Evolutionary conservation across 1,140 invertebrate species (phyloP).

Genomic region (Copidosoma floridanum): DNA sequence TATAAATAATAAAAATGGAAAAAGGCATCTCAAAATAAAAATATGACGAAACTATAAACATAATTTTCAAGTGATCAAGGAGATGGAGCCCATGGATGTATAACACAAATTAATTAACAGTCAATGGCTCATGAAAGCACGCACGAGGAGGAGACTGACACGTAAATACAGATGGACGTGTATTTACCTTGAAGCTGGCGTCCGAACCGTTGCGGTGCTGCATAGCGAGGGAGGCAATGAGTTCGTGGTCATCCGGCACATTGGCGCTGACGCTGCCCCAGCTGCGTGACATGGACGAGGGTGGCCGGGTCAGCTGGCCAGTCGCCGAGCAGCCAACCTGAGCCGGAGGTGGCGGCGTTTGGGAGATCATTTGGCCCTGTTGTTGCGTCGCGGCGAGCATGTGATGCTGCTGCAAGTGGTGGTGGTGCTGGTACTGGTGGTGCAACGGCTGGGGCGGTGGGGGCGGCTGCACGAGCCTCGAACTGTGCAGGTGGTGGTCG

Average conservation of each 20-base stretch:
- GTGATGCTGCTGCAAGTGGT: conserved; percentile 33
- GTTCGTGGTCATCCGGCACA: conserved; percentile 59
- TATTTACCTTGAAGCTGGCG: conserved; percentile 78
- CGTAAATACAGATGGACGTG: no score
- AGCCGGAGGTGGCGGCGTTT: conserved; percentile 17
- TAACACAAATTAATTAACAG: no score
- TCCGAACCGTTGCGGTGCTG: conserved; percentile 77
- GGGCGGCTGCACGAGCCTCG: conserved; percentile 39
- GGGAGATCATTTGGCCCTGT: conserved; percentile 26
- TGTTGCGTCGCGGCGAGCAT: conserved; percentile 53
- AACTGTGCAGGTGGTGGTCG: conserved; percentile 42
- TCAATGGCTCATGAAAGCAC: no score
- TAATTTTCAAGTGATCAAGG: no score
- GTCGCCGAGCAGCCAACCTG: conserved; percentile 48
- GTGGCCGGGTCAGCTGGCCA: conserved; percentile 50
- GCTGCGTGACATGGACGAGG: conserved; percentile 59
- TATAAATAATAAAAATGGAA: no score
- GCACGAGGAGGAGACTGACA: no score
- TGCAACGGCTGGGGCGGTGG: no score
- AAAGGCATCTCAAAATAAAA: no score
- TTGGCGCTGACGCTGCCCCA: conserved; percentile 59
- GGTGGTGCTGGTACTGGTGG: conserved; percentile 43
- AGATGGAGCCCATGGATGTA: no score
- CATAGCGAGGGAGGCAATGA: conserved; percentile 64
- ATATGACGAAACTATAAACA: no score